Evolutionary conservation across 2,113 vertebrate genomes (phyloP).

Genomic region (Bos javanicus): DNA sequence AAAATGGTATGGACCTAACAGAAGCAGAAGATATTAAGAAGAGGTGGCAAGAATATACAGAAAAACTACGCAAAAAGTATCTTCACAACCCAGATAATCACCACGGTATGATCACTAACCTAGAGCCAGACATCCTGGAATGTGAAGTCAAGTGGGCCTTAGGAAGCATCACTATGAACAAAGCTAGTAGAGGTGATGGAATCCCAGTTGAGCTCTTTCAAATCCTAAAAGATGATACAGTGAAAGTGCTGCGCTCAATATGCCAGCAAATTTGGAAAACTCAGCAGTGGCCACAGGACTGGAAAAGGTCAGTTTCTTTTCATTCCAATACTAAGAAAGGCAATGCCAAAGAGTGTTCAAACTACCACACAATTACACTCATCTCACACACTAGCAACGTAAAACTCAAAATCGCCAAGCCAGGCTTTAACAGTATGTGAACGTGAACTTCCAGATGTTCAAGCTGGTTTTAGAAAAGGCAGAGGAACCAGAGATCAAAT

Average conservation of each 20-base stretch:
- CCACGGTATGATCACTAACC: neutral
- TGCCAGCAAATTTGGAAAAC: neutral
- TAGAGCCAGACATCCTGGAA: neutral
- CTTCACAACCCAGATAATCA: neutral
- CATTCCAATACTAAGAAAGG: neutral
- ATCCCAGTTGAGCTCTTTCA: neutral
- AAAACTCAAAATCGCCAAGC: neutral
- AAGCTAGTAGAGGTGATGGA: neutral
- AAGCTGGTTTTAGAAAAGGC: neutral
- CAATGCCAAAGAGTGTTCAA: neutral
- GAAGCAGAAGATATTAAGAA: neutral
- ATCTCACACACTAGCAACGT: neutral
- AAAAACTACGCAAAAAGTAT: neutral
- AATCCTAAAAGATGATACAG: neutral
- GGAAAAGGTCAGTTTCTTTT: neutral
- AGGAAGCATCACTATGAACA: neutral
- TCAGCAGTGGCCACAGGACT: neutral
- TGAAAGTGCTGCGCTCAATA: neutral
- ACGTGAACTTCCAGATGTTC: neutral
- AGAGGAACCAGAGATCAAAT: neutral
- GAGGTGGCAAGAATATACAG: neutral
- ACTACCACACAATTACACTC: accelerated
- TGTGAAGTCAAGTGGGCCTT: neutral
- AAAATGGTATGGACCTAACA: neutral
- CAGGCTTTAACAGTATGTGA: neutral